A percentile compares a stretch with the other conserved stretches of the same genome.
Evolutionary conservation across 2,113 vertebrate species (phyloP).

Genomic region (Calyptommatus sinebrachiatus): DNA sequence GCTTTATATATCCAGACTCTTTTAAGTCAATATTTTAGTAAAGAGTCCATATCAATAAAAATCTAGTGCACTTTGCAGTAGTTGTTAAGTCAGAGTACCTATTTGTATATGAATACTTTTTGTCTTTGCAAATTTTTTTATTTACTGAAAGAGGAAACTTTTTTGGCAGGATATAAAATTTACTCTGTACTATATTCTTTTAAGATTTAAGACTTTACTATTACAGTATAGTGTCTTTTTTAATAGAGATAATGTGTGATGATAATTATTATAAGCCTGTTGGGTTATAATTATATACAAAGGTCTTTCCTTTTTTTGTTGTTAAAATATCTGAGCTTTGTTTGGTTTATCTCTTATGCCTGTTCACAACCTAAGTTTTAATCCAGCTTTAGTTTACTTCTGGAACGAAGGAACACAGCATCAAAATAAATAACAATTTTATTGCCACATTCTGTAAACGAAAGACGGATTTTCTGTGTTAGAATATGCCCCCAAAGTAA

Average conservation of each 20-base stretch:
- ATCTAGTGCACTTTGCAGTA: slow-evolving; percentile 45
- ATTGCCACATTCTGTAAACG: no score
- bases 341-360: slow-evolving; percentile 41
- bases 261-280: slow-evolving; percentile 60
- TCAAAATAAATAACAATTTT: no score
- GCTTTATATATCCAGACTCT: slow-evolving; percentile 73
- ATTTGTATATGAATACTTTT: slow-evolving; percentile 58
- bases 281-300: slow-evolving; percentile 79
- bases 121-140: slow-evolving; percentile 46
- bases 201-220: slow-evolving; percentile 61
- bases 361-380: no score
- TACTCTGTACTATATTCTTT: slow-evolving; percentile 44
- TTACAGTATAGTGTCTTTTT: slow-evolving; percentile 61
- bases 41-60: slow-evolving; percentile 33
- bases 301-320: slow-evolving; percentile 62
- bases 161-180: slow-evolving; percentile 44
- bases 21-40: slow-evolving; percentile 71
- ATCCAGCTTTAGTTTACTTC: no score
- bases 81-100: slow-evolving; percentile 55
- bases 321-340: slow-evolving; percentile 51
- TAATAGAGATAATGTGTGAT: slow-evolving; percentile 60
- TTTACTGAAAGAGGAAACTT: slow-evolving; percentile 31
- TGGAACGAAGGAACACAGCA: no score
- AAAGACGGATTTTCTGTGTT: no score
- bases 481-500: no score